phyloP scores from a whole-genome alignment of 2,797 vertebrate species.

The Capromys pilorides region DNA sequence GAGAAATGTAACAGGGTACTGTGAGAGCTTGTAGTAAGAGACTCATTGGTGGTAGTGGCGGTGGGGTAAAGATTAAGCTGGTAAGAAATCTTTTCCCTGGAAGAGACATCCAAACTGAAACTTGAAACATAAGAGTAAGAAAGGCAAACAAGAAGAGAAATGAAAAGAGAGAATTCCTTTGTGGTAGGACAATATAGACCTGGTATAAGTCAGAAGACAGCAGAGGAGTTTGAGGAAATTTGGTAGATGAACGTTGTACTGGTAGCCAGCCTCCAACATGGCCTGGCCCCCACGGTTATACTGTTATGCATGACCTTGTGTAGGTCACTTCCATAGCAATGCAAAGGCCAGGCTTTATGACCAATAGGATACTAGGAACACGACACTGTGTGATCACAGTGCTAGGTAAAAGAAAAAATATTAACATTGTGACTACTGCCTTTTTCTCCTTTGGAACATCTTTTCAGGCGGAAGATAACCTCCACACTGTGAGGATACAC shows the following conservation, averaged over 20 bases:
- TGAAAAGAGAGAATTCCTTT: neutral
- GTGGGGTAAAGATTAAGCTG: neutral
- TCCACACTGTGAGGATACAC: neutral
- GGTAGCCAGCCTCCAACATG: neutral
- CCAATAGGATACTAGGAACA: neutral
- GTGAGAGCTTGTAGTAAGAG: neutral
- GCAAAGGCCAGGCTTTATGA: neutral
- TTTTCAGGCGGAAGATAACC: neutral
- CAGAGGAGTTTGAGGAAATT: conserved; percentile 9
- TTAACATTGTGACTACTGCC: neutral
- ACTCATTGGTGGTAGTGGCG: neutral
- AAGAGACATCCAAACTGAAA: neutral
- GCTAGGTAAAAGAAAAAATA: neutral
- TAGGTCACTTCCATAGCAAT: neutral
- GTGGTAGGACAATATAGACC: neutral
- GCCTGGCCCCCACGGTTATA: neutral
- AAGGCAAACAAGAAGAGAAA: conserved; percentile 23
- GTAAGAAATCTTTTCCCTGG: neutral
- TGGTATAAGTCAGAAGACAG: neutral
- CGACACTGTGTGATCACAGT: neutral
- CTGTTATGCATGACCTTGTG: neutral
- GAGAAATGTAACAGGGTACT: neutral
- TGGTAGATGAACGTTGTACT: too few relatives aligned
- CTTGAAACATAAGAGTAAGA: neutral
- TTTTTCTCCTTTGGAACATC: neutral